These are phyloP conservation scores for Nemopilema nomurai DNA, from an alignment of 30 jellyfish, hydroid and myxozoan species.

Conservation along the genomic window DNA sequence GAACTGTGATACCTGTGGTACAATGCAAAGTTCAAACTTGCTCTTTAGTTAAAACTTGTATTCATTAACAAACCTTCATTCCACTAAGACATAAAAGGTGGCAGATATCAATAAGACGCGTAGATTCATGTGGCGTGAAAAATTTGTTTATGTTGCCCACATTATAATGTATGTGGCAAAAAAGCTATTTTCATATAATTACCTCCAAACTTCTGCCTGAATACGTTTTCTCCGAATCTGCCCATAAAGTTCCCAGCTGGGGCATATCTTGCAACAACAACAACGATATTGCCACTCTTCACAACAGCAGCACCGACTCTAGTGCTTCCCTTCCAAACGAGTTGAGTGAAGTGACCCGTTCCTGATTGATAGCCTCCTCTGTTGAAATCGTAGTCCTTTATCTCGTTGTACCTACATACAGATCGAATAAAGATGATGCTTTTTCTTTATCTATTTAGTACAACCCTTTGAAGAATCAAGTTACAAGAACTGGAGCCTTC, in stretches of 20 bases:
- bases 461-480: no score
- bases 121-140: no score
- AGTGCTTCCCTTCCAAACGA: constrained; percentile 76
- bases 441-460: not conserved
- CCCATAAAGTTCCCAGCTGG: constrained; percentile 71
- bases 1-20: no score
- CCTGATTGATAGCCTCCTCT: constrained; percentile 39
- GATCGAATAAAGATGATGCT: not conserved
- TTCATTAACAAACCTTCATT: no score
- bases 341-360: constrained; percentile 82
- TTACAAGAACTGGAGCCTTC: no score
- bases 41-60: no score
- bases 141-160: not conserved
- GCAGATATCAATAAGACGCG: no score
- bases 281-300: constrained; percentile 45
- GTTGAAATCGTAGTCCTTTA: constrained; percentile 55
- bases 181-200: no score
- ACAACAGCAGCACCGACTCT: constrained; percentile 78
- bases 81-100: no score
- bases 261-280: constrained; percentile 74
- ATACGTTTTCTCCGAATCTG: constrained; percentile 50
- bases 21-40: no score
- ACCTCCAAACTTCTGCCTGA: constrained; percentile 65
- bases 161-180: no score
- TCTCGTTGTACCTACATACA: constrained; percentile 66